A percentile compares a stretch with the other conserved stretches of the same genome.
These are phyloP conservation scores for Morpho helenor DNA, from an alignment of 2,888 invertebrate genomes.

Conservation along the genomic window DNA sequence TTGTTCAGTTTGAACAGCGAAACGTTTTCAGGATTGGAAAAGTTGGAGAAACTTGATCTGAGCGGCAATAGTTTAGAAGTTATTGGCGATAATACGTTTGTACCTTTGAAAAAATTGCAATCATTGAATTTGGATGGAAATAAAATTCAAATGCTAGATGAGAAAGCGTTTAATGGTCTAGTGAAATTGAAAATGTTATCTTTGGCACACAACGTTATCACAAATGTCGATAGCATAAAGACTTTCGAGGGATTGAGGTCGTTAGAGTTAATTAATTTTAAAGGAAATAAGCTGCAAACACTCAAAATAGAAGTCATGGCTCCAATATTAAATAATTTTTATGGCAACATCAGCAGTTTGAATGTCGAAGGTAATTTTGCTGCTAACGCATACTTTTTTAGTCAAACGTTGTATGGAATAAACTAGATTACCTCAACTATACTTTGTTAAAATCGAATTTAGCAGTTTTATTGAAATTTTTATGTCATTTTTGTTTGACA, in stretches of 20 bases:
- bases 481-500: no score
- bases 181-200: conserved; percentile 47
- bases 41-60: conserved; percentile 84
- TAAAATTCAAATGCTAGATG: conserved; percentile 68
- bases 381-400: no score
- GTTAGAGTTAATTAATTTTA: conserved; percentile 50
- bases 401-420: no score
- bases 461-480: no score
- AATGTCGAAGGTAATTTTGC: conserved; percentile 58
- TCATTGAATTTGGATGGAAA: conserved; percentile 59
- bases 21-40: conserved; percentile 85
- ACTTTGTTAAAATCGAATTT: no score
- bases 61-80: conserved; percentile 85
- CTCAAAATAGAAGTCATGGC: conserved; percentile 51
- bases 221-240: conserved; percentile 48
- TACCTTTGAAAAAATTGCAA: conserved; percentile 49
- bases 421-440: no score
- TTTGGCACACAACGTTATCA: conserved; percentile 54
- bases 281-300: conserved; percentile 52
- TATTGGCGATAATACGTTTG: conserved; percentile 87
- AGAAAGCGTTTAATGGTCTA: conserved; percentile 62
- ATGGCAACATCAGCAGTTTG: conserved; percentile 43
- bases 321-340: conserved; percentile 57
- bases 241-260: conserved; percentile 50
- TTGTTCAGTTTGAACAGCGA: conserved; percentile 86